Evolutionary conservation across 2,888 invertebrate species (phyloP).

Genomic region (Stenodema calcarata): DNA sequence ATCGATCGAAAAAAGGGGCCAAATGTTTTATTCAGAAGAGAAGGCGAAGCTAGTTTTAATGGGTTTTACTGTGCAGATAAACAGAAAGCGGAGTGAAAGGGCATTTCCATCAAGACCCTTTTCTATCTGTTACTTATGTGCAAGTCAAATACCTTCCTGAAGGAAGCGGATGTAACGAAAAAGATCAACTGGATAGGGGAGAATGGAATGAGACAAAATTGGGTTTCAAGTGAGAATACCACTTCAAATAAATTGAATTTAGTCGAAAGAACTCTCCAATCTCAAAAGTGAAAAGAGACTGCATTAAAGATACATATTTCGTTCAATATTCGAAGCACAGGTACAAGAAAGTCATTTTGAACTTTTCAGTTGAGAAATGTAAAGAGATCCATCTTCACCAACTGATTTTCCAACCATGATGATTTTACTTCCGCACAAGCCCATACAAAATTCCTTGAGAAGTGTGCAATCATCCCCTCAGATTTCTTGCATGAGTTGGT

Average conservation of each 20-base stretch:
- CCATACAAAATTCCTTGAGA: no score
- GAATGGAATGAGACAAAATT: background rate
- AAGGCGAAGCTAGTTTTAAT: conserved; percentile 47
- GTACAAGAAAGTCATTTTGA: no score
- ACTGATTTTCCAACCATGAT: no score
- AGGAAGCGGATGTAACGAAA: background rate
- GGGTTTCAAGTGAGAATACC: background rate
- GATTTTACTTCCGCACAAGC: no score
- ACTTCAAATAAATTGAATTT: conserved; percentile 12
- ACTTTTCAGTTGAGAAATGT: no score
- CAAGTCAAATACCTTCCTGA: conserved; percentile 32
- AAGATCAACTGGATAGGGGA: background rate
- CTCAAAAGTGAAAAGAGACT: no score
- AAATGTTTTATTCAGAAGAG: conserved; percentile 44
- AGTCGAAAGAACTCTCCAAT: background rate
- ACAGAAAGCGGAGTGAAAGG: conserved; percentile 35
- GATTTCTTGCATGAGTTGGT: no score
- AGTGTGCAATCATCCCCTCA: no score
- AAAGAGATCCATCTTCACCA: no score
- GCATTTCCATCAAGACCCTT: conserved; percentile 19
- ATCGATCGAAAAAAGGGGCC: conserved; percentile 33
- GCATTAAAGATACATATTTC: no score
- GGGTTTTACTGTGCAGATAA: conserved; percentile 44
- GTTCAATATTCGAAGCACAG: no score
- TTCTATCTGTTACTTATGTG: conserved; percentile 34